Evolutionary conservation across 2,888 invertebrate species (phyloP).

Genomic region (Microplitis deprimator): DNA sequence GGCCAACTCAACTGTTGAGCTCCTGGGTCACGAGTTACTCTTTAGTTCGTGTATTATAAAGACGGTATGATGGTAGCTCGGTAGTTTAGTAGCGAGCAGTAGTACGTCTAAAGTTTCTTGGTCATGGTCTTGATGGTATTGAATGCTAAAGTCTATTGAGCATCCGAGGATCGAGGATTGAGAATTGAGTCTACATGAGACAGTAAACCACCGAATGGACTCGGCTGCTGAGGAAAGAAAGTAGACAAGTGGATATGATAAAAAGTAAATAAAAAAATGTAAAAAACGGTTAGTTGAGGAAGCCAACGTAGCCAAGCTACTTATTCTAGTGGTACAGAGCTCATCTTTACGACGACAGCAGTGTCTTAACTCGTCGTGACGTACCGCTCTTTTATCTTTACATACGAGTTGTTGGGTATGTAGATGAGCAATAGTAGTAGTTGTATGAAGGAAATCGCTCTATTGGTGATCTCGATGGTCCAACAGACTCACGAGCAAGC

Average conservation of each 20-base stretch:
- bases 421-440: neutral
- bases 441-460: conserved; percentile 33
- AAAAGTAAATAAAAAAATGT: conserved; percentile 47
- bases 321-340: conserved; percentile 35
- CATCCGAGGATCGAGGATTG: too few species aligned
- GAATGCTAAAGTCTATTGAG: neutral
- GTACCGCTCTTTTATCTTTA: conserved; percentile 45
- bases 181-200: neutral
- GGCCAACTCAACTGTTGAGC: conserved; percentile 1
- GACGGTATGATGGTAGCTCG: neutral
- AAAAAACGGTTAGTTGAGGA: conserved; percentile 48
- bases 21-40: conserved; percentile 37
- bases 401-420: conserved; percentile 26
- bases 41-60: conserved; percentile 1
- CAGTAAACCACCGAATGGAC: conserved; percentile 25
- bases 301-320: conserved; percentile 32
- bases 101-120: conserved; percentile 1
- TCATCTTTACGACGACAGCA: conserved; percentile 60
- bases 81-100: neutral
- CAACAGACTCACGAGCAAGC: too few species aligned
- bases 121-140: neutral
- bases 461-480: neutral
- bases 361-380: conserved; percentile 57
- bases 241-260: conserved; percentile 21
- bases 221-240: neutral